Conservation (phyloP, 2,888 invertebrate genomes). For the Drosophila silvestris region DNA sequence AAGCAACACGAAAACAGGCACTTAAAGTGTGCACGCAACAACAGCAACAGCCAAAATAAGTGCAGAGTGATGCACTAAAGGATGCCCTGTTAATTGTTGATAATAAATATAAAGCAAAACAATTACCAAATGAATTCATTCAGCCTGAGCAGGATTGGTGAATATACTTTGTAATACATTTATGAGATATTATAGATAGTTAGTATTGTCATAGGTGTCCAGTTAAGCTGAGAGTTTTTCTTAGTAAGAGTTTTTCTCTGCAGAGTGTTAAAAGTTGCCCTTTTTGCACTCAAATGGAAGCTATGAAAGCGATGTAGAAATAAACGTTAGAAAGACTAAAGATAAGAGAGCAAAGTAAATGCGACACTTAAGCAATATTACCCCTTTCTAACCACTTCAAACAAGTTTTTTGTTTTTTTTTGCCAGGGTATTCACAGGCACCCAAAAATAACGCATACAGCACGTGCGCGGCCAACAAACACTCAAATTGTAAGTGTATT, state of each 20-base stretch:
- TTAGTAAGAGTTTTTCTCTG: not conserved
- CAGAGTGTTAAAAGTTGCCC: not conserved
- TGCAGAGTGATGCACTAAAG: conserved; percentile 3
- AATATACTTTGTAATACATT: not conserved
- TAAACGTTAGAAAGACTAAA: not conserved
- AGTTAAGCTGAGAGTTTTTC: not conserved
- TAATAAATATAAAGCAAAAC: not conserved
- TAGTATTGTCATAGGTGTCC: accelerated
- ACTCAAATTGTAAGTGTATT: conserved; percentile 21
- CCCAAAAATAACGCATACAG: conserved; percentile 55
- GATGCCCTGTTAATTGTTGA: conserved; percentile 16
- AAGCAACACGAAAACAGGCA: conserved; percentile 44
- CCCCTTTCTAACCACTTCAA: not conserved
- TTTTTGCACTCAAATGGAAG: too few relatives aligned
- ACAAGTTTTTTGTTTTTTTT: not conserved
- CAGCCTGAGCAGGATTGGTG: not conserved
- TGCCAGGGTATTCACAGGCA: conserved; percentile 34
- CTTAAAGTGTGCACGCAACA: conserved; percentile 18
- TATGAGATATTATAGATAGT: not conserved
- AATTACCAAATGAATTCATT: not conserved
- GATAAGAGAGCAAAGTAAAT: not conserved
- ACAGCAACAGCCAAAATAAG: conserved; percentile 28
- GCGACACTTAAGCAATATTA: not conserved
- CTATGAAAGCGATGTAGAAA: too few relatives aligned
- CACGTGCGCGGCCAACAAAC: conserved; percentile 43